Conservation (phyloP, 2,113 vertebrate species). For the Numenius arquata region DNA sequence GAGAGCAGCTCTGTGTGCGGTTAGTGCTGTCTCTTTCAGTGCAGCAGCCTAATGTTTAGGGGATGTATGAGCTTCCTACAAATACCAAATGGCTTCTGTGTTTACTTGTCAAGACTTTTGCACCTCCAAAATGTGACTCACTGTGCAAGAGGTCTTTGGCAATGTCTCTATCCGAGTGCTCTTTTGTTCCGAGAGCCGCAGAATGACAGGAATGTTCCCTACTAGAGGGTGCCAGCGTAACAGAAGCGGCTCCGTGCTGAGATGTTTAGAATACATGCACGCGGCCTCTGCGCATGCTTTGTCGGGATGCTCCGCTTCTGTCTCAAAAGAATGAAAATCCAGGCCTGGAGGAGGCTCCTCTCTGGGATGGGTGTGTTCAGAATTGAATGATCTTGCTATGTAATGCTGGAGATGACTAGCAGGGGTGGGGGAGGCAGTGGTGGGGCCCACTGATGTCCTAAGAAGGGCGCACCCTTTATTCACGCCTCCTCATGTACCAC, state of each 20-base stretch:
- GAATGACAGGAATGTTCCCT: conserved; percentile 52
- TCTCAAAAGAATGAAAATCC: conserved; percentile 44
- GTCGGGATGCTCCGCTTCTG: neutral
- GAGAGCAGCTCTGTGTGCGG: neutral
- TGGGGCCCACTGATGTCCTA: conserved; percentile 36
- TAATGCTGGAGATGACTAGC: conserved; percentile 59
- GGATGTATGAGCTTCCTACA: neutral
- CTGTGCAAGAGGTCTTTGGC: conserved; percentile 23
- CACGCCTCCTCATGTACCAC: conserved; percentile 54
- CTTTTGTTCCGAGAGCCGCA: conserved; percentile 31
- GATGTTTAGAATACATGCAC: neutral
- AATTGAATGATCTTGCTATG: conserved; percentile 58
- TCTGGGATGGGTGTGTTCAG: conserved; percentile 55
- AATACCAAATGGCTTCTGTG: neutral
- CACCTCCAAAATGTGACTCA: conserved; percentile 44
- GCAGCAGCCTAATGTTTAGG: neutral
- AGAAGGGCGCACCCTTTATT: conserved; percentile 54
- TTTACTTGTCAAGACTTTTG: neutral
- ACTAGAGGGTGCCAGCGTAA: neutral
- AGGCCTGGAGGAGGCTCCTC: conserved; percentile 54
- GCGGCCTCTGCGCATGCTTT: neutral
- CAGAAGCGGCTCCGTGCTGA: neutral
- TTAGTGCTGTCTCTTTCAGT: neutral
- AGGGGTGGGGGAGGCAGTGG: conserved; percentile 52
- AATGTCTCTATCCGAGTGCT: neutral